A percentile compares a stretch with the other conserved stretches of the same genome.
These are phyloP conservation scores for Microcebus tavaratra DNA, from an alignment of 2,113 vertebrate genomes.

Conservation along the genomic window DNA sequence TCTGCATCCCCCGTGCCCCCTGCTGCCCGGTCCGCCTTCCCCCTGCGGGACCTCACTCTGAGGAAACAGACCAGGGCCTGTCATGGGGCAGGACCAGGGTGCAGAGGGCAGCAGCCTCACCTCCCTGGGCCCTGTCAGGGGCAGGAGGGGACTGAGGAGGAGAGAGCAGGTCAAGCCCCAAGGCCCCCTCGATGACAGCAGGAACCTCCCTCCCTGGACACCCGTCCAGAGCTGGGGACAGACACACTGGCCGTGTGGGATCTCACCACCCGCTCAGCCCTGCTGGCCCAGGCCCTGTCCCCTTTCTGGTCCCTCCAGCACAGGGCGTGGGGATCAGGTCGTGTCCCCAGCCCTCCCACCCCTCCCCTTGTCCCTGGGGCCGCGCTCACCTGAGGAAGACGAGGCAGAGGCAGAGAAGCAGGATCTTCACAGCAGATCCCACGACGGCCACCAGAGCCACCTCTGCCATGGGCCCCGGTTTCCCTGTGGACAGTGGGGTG, in stretches of 20 bases:
- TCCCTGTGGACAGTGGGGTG: not conserved
- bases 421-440: not conserved
- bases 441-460: not conserved
- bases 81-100: not conserved
- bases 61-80: not conserved
- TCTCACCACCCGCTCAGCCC: not conserved
- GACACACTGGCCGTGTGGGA: not conserved
- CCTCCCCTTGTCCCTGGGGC: accelerated
- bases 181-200: not conserved
- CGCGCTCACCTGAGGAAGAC: not conserved
- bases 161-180: too few relatives aligned
- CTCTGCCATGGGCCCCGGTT: accelerated
- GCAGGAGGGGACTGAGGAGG: not conserved
- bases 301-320: accelerated
- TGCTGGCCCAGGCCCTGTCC: not conserved
- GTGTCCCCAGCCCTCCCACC: accelerated
- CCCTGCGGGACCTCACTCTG: not conserved
- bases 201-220: not conserved
- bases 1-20: accelerated
- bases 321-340: not conserved
- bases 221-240: not conserved
- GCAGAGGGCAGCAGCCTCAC: not conserved
- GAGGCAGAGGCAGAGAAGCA: not conserved
- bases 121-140: not conserved
- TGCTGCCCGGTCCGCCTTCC: accelerated